A percentile compares a stretch with the other conserved stretches of the same genome.
Conservation (phyloP, 2,888 invertebrate genomes). For the Branchipolynoe longqiensis region DNA sequence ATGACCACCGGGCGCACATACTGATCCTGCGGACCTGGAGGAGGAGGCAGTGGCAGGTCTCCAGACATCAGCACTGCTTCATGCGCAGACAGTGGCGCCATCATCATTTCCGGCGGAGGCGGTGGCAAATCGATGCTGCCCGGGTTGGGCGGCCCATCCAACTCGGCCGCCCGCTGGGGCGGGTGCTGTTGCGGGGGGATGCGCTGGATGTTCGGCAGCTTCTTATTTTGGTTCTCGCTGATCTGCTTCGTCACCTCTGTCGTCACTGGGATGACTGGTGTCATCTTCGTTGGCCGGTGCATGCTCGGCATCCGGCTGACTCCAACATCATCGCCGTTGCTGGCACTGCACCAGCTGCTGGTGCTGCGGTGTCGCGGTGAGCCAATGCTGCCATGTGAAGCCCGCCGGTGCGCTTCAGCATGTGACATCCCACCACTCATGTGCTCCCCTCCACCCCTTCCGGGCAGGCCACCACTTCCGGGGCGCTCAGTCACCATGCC, state of each 20-base stretch:
- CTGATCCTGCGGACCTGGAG: conserved; percentile 32
- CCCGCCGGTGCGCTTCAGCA: not conserved
- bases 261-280: conserved; percentile 63
- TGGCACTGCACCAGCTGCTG: not conserved
- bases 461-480: not conserved
- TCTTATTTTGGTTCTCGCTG: conserved; percentile 42
- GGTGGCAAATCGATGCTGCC: conserved; percentile 38
- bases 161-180: not conserved
- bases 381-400: conserved; percentile 9
- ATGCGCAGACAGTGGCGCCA: conserved; percentile 15
- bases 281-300: conserved; percentile 58
- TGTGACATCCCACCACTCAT: not conserved
- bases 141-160: conserved; percentile 28
- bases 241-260: conserved; percentile 62
- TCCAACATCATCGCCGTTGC: not conserved
- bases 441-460: not conserved
- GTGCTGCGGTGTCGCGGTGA: conserved; percentile 26
- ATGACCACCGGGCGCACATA: conserved; percentile 17
- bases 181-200: conserved; percentile 50
- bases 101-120: conserved; percentile 45
- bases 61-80: conserved; percentile 24
- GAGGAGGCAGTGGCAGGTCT: conserved; percentile 51
- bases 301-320: not conserved
- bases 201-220: conserved; percentile 39
- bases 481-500: not conserved